Base-by-base conservation (phyloP, 2,113 vertebrate species). In the Forbesichthys papilliferus region DNA sequence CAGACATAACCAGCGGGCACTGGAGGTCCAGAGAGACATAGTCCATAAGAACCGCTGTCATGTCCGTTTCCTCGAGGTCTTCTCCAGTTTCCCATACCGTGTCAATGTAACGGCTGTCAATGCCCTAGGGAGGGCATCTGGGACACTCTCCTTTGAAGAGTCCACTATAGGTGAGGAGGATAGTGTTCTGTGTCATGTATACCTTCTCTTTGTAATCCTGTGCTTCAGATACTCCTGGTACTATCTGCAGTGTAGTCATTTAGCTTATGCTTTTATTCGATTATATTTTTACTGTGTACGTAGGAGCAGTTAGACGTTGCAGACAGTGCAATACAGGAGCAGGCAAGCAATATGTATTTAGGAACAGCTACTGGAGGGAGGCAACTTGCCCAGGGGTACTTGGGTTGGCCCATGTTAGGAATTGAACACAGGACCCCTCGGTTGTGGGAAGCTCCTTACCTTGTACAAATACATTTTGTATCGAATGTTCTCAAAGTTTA, bases 31-130 rank as follows among this genome's bases (percentile, higher is more conserved):
- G 87, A 94, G 93, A 82, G 96, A 98, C 48, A 61, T 87, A 0
- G 60, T 93, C 81, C 96, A 95, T 79, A 99, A 97, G 91, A 98
- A 98, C 86, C 94, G 96, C 77, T 98, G 96, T 74, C 96, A 97
- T 58, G 95, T 98, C 66, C 94, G 88, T 57, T 98, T 96, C 74
- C 91, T 94, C 14, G 96, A 96, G 82, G 94, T 99, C 77, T 99
- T 99, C 93, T 98, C 96, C 0, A 96, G 92, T 3, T 87, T 90
- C 88, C 96, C 95, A 68, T 99, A 99, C 93, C 93, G 90, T 75
- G 96, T 98, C 77, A 98, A 96, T 0, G 88, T 99, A 85, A 97
- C 93, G 0, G 96, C 96, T 48, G 90, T 94, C 76, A 99, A 97
- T 14, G 88, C 95, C 9, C 89, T 99, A 91, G 97, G 97, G 54